phyloP scores from a whole-genome alignment of 2,888 invertebrate species.

The Xylota sylvarum region DNA sequence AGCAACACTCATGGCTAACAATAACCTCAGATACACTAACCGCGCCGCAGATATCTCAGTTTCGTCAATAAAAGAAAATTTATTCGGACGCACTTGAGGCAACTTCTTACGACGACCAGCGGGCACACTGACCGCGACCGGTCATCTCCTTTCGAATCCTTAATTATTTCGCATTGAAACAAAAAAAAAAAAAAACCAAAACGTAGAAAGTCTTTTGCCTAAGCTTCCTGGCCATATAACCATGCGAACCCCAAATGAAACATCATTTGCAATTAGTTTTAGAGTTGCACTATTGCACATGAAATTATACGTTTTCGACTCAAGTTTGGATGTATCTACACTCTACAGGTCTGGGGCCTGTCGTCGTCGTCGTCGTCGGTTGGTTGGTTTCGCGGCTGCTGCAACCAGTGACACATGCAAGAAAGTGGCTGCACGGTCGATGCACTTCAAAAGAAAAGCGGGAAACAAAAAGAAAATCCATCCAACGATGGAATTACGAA shows the following conservation, averaged over 20 bases:
- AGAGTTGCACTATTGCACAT: constrained; percentile 39
- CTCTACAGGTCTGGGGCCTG: constrained; percentile 2
- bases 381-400: constrained; percentile 32
- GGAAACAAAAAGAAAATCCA: constrained; percentile 63
- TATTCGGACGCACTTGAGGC: constrained; percentile 1
- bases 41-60: constrained; percentile 11
- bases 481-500: constrained; percentile 32
- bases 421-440: constrained; percentile 73
- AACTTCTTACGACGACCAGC: not conserved
- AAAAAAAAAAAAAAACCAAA: not conserved
- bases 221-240: constrained; percentile 4
- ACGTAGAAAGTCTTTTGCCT: constrained; percentile 37
- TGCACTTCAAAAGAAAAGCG: constrained; percentile 64
- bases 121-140: not conserved
- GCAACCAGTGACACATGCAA: constrained; percentile 66
- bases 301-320: constrained; percentile 40
- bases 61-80: constrained; percentile 31
- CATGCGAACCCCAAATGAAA: constrained; percentile 21
- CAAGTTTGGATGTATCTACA: not conserved
- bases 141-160: constrained; percentile 48
- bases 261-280: constrained; percentile 49
- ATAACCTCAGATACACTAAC: constrained; percentile 14
- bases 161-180: constrained; percentile 41
- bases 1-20: not conserved
- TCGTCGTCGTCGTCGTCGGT: no score